phyloP scores from a whole-genome alignment of 64 coral and sea anemone genomes.

The Catalaphyllia jardinei region DNA sequence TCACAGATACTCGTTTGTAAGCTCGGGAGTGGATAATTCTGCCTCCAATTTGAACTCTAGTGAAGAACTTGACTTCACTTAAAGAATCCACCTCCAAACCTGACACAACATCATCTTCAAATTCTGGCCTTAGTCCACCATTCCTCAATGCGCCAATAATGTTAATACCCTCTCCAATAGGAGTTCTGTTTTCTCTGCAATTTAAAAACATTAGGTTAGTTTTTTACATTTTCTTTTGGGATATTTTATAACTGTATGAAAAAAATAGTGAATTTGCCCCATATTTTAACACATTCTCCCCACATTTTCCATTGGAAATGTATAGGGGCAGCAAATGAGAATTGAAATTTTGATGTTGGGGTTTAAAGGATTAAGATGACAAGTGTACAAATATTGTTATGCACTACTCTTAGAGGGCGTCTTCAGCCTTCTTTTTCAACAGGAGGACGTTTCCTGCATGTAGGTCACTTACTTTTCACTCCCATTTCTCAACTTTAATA shows the following conservation, averaged over 20 bases:
- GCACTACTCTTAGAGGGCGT: not conserved
- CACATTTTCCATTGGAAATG: too few relatives aligned
- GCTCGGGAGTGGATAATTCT: conserved; percentile 50
- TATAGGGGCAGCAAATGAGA: too few relatives aligned
- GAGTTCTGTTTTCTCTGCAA: conserved; percentile 55
- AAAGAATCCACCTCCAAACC: conserved; percentile 47
- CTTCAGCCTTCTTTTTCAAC: not conserved
- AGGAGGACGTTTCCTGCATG: not conserved
- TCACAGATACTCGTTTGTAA: conserved; percentile 59
- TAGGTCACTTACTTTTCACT: conserved; percentile 21
- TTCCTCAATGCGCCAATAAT: conserved; percentile 51
- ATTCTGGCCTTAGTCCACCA: conserved; percentile 54
- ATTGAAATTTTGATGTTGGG: too few relatives aligned
- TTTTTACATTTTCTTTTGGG: not conserved
- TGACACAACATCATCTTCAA: conserved; percentile 70
- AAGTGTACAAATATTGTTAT: too few relatives aligned
- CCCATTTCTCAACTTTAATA: conserved; percentile 54
- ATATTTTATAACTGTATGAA: conserved; percentile 2
- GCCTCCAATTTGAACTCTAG: conserved; percentile 41
- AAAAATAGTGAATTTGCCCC: too few relatives aligned
- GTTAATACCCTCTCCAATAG: conserved; percentile 25
- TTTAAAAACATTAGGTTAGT: not conserved
- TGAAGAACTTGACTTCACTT: conserved; percentile 51
- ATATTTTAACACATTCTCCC: too few relatives aligned
- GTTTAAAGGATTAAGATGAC: too few relatives aligned